These are phyloP conservation scores for Spicauda simplicius DNA, from an alignment of 2,888 invertebrate species.

Conservation along the genomic window DNA sequence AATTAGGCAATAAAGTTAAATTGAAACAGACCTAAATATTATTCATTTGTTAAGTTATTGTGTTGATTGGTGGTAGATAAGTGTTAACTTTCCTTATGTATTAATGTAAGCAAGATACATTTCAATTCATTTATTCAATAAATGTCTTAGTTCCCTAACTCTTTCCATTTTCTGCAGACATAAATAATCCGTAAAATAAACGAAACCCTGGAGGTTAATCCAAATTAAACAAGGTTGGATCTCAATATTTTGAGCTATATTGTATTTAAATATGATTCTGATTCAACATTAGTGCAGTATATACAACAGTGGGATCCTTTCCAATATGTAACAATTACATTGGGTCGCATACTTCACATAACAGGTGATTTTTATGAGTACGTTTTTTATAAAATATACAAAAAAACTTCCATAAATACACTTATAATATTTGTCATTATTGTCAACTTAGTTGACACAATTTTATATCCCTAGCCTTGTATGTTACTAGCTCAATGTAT, in stretches of 20 bases:
- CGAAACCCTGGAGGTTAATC: too few species aligned
- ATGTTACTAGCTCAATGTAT: too few species aligned
- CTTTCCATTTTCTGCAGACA: background rate
- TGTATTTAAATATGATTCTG: slow-evolving; percentile 3
- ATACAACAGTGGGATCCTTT: background rate
- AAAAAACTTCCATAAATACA: too few species aligned
- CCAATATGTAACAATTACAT: background rate
- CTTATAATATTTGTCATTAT: too few species aligned
- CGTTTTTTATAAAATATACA: too few species aligned
- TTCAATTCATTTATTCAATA: background rate
- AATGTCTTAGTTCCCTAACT: background rate
- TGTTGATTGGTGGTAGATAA: slow-evolving; percentile 1
- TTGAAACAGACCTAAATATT: background rate
- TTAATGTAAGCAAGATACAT: background rate
- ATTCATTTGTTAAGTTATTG: background rate
- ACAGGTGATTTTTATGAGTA: background rate
- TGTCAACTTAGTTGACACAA: too few species aligned
- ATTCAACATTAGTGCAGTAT: slow-evolving; percentile 1
- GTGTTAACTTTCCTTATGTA: background rate
- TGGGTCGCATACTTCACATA: background rate
- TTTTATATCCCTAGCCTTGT: too few species aligned
- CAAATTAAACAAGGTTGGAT: background rate
- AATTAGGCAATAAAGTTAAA: background rate
- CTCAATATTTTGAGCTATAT: slow-evolving; percentile 3
- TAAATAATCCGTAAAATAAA: too few species aligned